Percentiles rank a stretch among this genome's conserved stretches.
phyloP scores from a whole-genome alignment of 2,113 vertebrate species.

The Athene cunicularia region DNA sequence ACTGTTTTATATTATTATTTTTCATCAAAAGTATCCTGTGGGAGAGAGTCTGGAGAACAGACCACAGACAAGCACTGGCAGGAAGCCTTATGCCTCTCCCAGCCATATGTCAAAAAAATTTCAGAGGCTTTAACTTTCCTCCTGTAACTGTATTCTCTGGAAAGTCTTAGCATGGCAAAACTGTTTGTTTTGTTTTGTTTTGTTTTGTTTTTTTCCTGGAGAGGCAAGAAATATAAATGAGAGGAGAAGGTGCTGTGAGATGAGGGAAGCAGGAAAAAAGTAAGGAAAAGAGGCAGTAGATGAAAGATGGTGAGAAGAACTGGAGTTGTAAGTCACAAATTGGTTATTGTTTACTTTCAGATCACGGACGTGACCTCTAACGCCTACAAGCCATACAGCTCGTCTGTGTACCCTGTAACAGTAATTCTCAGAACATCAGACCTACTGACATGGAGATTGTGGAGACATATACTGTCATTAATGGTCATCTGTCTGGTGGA shows the following conservation, averaged over 20 bases:
- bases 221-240: not conserved
- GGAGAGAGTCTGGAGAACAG: not conserved
- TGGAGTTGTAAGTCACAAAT: not conserved
- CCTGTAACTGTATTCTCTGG: not conserved
- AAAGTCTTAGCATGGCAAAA: not conserved
- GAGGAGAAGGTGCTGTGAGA: not conserved
- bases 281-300: not conserved
- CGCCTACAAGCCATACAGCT: not conserved
- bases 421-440: not conserved
- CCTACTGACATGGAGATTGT: not conserved
- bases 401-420: not conserved
- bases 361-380: not conserved
- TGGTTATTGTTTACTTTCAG: not conserved
- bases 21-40: not conserved
- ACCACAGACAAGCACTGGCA: not conserved
- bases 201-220: not conserved
- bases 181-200: not conserved
- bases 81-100: not conserved
- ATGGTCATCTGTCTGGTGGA: not conserved
- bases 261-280: not conserved
- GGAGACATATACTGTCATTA: not conserved
- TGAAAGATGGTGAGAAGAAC: not conserved
- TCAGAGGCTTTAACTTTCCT: not conserved
- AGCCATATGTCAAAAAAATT: not conserved
- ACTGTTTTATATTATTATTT: not conserved